phyloP scores from a whole-genome alignment of 1,140 invertebrate genomes.

The Penaeus vannamei region DNA sequence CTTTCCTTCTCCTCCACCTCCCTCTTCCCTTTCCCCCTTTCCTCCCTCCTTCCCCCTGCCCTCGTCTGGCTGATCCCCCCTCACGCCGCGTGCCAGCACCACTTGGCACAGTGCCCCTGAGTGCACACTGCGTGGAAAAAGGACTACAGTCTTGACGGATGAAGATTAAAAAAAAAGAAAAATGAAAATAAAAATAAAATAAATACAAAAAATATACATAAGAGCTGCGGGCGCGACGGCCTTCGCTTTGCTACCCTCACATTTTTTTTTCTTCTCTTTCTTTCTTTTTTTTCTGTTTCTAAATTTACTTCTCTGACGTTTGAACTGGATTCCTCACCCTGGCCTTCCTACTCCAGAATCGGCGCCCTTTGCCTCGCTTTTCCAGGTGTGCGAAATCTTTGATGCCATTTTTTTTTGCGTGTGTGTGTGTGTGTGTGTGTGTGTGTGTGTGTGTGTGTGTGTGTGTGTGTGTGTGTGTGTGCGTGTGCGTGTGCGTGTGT shows the following conservation, averaged over 20 bases:
- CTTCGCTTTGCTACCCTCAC: too few relatives aligned
- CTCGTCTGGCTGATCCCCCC: background rate
- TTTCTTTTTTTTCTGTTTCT: too few relatives aligned
- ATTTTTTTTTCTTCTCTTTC: too few relatives aligned
- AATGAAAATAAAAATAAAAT: background rate
- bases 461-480: background rate
- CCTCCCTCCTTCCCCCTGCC: background rate
- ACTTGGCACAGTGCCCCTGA: background rate
- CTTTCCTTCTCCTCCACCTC: too few relatives aligned
- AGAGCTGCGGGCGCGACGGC: too few relatives aligned
- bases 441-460: background rate
- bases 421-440: constrained; percentile 11
- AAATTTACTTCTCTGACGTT: too few relatives aligned
- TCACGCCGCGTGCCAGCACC: background rate
- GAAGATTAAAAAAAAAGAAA: background rate
- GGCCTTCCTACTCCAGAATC: too few relatives aligned
- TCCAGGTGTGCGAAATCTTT: too few relatives aligned
- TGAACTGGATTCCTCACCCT: too few relatives aligned
- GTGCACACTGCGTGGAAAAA: background rate
- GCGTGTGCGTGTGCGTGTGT: background rate
- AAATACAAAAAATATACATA: too few relatives aligned
- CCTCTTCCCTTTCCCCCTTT: background rate
- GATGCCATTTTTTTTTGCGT: too few relatives aligned
- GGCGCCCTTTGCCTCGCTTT: too few relatives aligned
- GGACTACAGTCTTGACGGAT: background rate